These are phyloP conservation scores for Hipposideros armiger DNA, from an alignment of 2,113 vertebrate genomes.

Conservation along the genomic window DNA sequence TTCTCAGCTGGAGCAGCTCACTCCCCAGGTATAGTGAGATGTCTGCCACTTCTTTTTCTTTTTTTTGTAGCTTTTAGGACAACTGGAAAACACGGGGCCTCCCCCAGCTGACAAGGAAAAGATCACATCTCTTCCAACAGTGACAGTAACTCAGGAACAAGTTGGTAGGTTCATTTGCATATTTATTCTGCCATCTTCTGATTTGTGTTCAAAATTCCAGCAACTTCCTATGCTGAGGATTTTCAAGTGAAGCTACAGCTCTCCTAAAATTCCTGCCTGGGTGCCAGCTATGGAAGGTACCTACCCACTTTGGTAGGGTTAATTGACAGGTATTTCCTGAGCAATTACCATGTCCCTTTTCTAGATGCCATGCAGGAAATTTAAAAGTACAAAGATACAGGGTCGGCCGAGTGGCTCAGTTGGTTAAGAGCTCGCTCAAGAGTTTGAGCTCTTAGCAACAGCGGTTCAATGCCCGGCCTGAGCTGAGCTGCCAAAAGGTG, in stretches of 20 bases:
- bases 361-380: background rate
- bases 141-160: constrained; percentile 97
- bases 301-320: background rate
- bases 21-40: background rate
- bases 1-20: constrained; percentile 34
- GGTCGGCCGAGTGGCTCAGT: too few species aligned
- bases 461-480: too few species aligned
- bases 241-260: background rate
- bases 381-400: background rate
- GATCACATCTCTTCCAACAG: constrained; percentile 96
- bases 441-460: too few species aligned
- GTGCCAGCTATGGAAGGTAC: background rate
- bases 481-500: too few species aligned
- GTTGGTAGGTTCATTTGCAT: constrained; percentile 89
- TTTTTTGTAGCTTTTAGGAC: constrained; percentile 93
- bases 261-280: background rate
- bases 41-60: background rate
- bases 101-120: constrained; percentile 98
- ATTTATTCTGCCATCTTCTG: background rate
- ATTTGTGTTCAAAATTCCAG: background rate
- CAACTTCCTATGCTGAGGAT: background rate
- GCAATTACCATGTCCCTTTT: background rate
- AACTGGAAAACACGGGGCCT: constrained; percentile 97
- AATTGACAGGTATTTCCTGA: background rate
- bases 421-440: too few species aligned